Evolutionary conservation across 2,888 invertebrate genomes (phyloP), one percentile per base, ranked within the genome.

Genomic region (Drosophila emarginata): DNA sequence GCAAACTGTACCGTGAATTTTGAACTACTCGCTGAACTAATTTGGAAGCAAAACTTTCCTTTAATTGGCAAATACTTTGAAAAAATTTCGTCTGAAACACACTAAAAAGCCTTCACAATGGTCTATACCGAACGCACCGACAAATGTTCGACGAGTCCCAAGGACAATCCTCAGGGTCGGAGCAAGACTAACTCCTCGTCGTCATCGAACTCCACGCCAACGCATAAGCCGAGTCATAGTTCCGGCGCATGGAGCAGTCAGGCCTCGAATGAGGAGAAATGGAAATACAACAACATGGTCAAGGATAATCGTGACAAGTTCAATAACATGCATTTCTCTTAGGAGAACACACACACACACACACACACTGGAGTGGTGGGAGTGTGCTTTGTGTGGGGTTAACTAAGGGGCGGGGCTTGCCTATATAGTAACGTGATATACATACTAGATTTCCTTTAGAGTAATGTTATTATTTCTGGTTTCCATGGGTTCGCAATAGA

Each of bases 1-100:
- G 57, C 91, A 92, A 72, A 90, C 91, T 88, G 92, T 92, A 52
- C 92, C 92, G 81, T 92, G 92, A 92, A 76, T 74, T 71, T 61
- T 21, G 64, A 40, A 67, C 56, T 26, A 37, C 61, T 52, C 66
- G 73, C 70, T 21, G 74, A 78, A 74, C 45, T 14, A 58, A 60
- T 14, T 66, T 39, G 45, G 15, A 53, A 65, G 74, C 79, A 72
- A 77, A 68, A 32, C 63, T 75, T 67, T 70, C 51, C 51, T 45
- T 45, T 62, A 76, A 72, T 72, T 60, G 67, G 21, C 56, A 82
- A 54, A 37, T 36, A 57, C 21, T 45, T 14, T 58, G 28, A 21
- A 51, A 58, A 9, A 63, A 61, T 62, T 39, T 14, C 18, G n/a
- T 21, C 5, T 18, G 36, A 14, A 52, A 52, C 14, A 15, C n/a